phyloP scores from a whole-genome alignment of 1,140 invertebrate species.

The Brachionus rotundiformis region DNA sequence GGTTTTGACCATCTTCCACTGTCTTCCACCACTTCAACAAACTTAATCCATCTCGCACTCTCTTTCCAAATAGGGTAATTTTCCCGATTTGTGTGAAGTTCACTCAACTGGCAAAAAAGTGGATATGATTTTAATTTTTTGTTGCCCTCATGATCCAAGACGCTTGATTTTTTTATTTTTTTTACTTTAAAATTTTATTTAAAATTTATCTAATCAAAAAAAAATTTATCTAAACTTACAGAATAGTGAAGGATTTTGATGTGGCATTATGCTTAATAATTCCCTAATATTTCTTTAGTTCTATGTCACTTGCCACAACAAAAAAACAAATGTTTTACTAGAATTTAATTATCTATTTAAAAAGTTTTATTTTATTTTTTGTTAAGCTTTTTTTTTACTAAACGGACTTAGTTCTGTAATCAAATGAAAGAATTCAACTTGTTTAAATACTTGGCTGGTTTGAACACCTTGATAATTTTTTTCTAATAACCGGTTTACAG shows the following conservation, averaged over 20 bases:
- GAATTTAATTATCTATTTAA: neutral
- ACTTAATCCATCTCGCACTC: constrained; percentile 63
- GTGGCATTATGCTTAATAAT: neutral
- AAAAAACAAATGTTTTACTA: no score
- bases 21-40: constrained; percentile 65
- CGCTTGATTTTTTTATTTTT: constrained; percentile 13
- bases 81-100: neutral
- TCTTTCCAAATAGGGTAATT: constrained; percentile 42
- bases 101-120: constrained; percentile 48
- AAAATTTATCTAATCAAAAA: no score
- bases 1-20: constrained; percentile 65
- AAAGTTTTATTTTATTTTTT: neutral
- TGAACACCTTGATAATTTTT: neutral
- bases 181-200: neutral
- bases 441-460: neutral
- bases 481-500: neutral
- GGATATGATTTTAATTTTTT: constrained; percentile 16
- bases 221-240: no score
- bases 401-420: neutral
- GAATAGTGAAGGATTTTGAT: neutral
- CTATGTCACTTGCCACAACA: no score
- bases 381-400: neutral
- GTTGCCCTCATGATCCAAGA: neutral
- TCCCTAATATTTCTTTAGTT: no score
- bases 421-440: neutral